Percentiles rank a stretch among this genome's conserved stretches.
phyloP scores from a whole-genome alignment of 2,888 invertebrate species.

The Lottia scabra region DNA sequence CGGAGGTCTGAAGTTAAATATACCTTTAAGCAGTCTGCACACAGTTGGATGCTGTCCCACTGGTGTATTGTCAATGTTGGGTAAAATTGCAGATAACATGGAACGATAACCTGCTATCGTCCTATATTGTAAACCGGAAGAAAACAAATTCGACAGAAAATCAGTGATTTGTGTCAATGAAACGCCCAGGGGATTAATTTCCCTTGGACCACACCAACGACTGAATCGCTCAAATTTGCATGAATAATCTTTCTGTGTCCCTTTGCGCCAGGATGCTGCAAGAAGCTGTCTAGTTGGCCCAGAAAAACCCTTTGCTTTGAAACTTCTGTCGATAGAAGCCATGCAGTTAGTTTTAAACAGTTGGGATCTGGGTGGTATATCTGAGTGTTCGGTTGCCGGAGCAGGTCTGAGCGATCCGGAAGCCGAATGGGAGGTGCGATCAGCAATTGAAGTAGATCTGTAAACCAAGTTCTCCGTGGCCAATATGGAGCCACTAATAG shows the following conservation, averaged over 20 bases:
- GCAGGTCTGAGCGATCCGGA: conserved; percentile 19
- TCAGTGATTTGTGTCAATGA: not conserved
- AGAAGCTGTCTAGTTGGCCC: conserved; percentile 19
- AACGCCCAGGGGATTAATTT: conserved; percentile 27
- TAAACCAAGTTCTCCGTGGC: conserved; percentile 19
- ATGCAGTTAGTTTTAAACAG: conserved; percentile 27
- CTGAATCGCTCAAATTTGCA: too few species aligned
- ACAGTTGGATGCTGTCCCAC: not conserved
- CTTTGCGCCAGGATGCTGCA: too few species aligned
- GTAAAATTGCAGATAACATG: not conserved
- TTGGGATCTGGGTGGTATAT: conserved; percentile 28
- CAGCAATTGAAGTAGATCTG: conserved; percentile 19
- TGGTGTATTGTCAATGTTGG: not conserved
- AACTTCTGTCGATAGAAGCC: conserved; percentile 29
- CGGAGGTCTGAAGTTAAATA: not conserved
- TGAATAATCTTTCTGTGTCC: too few species aligned
- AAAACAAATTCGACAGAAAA: not conserved
- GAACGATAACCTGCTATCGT: not conserved
- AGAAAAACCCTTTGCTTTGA: conserved; percentile 29
- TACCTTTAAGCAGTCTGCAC: not conserved
- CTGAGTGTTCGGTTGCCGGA: conserved; percentile 21
- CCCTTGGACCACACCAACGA: too few species aligned
- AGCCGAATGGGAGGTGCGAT: conserved; percentile 23
- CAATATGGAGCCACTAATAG: conserved; percentile 1
- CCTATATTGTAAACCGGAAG: not conserved